phyloP scores from a whole-genome alignment of 37 sponge, comb jelly and placozoan species.

The Ephydatia muelleri region DNA sequence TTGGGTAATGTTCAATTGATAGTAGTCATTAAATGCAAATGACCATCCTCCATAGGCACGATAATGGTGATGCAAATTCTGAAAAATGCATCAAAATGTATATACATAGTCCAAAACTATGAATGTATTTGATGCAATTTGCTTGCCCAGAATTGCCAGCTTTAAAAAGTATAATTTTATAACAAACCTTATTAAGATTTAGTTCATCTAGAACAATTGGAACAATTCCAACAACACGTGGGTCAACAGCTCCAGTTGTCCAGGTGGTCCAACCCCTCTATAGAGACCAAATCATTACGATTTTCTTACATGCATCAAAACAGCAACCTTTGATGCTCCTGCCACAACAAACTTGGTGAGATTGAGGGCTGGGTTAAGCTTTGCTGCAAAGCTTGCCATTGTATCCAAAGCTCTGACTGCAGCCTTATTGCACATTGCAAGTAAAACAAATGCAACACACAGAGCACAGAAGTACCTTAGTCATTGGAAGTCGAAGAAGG shows the following conservation, averaged over 20 bases:
- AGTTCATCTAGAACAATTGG: constrained; percentile 87
- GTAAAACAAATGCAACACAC: neutral
- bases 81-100: neutral
- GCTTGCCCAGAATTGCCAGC: neutral
- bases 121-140: neutral
- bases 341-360: constrained; percentile 81
- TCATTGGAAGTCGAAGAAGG: constrained; percentile 87
- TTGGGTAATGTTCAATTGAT: constrained; percentile 68
- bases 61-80: constrained; percentile 86
- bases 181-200: constrained; percentile 51
- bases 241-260: constrained; percentile 89
- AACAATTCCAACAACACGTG: constrained; percentile 82
- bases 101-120: neutral
- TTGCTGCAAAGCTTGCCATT: constrained; percentile 52
- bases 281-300: neutral
- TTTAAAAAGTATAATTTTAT: neutral
- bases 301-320: neutral
- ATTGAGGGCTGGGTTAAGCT: constrained; percentile 38
- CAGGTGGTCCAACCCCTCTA: constrained; percentile 97
- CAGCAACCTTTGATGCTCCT: constrained; percentile 84
- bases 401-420: constrained; percentile 87
- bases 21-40: constrained; percentile 90
- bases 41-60: constrained; percentile 87
- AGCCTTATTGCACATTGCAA: constrained; percentile 36
- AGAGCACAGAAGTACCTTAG: constrained; percentile 59